Base-by-base conservation (phyloP, 2,888 invertebrate genomes). In the Lycaena phlaeas region DNA sequence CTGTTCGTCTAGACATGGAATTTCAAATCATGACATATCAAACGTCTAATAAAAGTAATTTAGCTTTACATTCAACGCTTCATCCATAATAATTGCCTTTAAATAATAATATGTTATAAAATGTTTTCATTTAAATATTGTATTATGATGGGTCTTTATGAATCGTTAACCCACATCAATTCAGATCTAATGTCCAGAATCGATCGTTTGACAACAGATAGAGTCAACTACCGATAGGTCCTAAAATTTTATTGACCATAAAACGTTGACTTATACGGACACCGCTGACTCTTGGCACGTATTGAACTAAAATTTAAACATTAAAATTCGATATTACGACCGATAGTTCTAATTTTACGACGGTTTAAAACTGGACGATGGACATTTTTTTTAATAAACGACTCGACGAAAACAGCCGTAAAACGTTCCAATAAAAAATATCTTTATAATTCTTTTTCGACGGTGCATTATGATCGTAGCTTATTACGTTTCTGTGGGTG, bases 221-320 rank as follows among this genome's bases (percentile, higher is more conserved):
- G 59, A 66, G 59, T 61, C 62, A 59, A 66, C 64, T 65, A 64
- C 62, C 61, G 58, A 62, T 60, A 60, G 55, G 56, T 70, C 62
- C 68, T 78, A 81, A 82, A 76, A 73, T 75, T 82, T 82, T 75
- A 84, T 62, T 68, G 68, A 31, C 73, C 57, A 82, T 84, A 82
- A 84, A 84, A 73, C 50, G 58, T 68, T 79, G 79, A 81, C 71
- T 79, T 78, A 78, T 78, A 67, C 55, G 58, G 53, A 58, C 57
- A 49, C 58, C 56, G 55, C 57, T 58, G 61, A 58, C 57, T 66
- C 66, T 68, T 63, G 63, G 63, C 68, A 62, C 61, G 61, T 63
- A 64, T 61, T 59, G 54, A 61, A 63, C 68, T 58, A 57, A 68
- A 66, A 75, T 72, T 67, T 64, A 65, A 68, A 71, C 74, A 67